Conservation (phyloP, 2,888 invertebrate species). For the Synergus itoensis region DNA sequence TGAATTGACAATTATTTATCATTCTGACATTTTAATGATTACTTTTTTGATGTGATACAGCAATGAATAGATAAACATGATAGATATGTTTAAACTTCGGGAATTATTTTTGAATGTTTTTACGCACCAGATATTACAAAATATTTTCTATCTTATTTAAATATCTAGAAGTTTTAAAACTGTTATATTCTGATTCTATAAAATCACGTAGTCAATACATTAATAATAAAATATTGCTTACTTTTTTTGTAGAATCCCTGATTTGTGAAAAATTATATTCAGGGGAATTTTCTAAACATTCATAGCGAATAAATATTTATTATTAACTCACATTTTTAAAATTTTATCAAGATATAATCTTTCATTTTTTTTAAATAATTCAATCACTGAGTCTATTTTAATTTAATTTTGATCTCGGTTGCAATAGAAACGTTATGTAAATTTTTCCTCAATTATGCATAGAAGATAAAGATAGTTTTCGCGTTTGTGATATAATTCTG, state of each 20-base stretch:
- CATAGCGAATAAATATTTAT: not conserved
- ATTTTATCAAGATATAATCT: no score
- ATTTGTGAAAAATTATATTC: not conserved
- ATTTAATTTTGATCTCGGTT: not conserved
- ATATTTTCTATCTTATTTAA: not conserved
- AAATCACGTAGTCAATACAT: not conserved
- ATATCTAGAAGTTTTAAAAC: not conserved
- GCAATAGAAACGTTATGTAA: not conserved
- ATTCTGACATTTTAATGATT: no score
- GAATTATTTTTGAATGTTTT: not conserved
- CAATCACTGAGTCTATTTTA: not conserved
- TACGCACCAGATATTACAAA: not conserved
- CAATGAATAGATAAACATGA: not conserved
- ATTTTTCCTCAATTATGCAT: not conserved
- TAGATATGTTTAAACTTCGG: not conserved
- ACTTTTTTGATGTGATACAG: no score
- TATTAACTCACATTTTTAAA: not conserved
- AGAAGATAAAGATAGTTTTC: conserved; percentile 16
- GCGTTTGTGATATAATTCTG: conserved; percentile 20
- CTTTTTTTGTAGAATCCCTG: not conserved
- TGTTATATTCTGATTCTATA: not conserved
- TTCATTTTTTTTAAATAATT: not conserved
- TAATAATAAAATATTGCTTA: not conserved
- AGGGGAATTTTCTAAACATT: not conserved
- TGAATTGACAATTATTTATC: not conserved